A percentile compares a stretch with the other conserved stretches of the same genome.
Evolutionary conservation across 1,140 invertebrate genomes (phyloP).

Genomic region (Metaphire vulgaris): DNA sequence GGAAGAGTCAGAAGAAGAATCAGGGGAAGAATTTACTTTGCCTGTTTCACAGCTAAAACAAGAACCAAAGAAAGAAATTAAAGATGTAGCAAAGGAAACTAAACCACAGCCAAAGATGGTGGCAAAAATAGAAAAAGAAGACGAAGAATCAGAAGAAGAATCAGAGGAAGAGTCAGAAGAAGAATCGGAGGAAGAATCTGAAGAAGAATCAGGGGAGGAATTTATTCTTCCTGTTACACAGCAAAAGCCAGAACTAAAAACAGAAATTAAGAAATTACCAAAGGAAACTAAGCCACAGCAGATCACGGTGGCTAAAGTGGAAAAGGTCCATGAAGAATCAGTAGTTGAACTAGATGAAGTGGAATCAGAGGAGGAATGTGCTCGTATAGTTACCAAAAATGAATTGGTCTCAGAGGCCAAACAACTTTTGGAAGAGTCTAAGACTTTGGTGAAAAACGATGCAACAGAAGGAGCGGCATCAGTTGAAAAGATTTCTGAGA

Average conservation of each 20-base stretch:
- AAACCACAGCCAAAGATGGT: not conserved
- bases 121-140: not conserved
- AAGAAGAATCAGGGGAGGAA: conserved; percentile 2
- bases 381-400: not conserved
- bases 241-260: not conserved
- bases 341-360: no score
- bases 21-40: not conserved
- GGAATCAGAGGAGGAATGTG: conserved; percentile 2
- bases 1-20: conserved; percentile 1
- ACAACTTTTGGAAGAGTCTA: not conserved
- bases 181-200: conserved; percentile 4
- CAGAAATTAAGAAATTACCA: not conserved
- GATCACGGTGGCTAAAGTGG: no score
- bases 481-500: not conserved
- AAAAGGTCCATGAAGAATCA: not conserved
- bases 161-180: no score
- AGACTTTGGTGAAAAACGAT: not conserved
- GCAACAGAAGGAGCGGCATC: not conserved
- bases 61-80: not conserved
- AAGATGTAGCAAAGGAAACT: not conserved
- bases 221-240: not conserved
- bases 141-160: no score
- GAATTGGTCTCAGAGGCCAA: not conserved
- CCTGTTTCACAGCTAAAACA: no score
- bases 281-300: not conserved